These are phyloP conservation scores for Peromyscus melanophrys DNA, from an alignment of 2,797 vertebrate species.

Conservation along the genomic window DNA sequence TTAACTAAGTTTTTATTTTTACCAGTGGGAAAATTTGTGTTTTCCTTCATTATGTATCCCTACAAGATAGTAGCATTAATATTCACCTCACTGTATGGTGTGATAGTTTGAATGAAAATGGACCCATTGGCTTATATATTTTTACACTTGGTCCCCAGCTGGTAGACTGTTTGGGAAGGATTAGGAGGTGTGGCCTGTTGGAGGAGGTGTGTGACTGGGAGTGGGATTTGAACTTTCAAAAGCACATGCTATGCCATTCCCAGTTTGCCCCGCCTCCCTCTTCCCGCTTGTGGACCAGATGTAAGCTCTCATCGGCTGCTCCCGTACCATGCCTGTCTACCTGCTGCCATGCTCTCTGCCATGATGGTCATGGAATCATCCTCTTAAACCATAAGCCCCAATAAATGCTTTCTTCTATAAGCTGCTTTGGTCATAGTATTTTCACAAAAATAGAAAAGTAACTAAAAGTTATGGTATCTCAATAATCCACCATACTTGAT, in stretches of 20 bases:
- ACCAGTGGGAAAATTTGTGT: neutral
- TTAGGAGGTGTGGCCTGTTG: neutral
- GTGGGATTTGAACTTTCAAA: neutral
- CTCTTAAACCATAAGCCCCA: neutral
- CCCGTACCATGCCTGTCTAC: neutral
- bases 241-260: neutral
- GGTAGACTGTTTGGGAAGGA: neutral
- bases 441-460: neutral
- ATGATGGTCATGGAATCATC: too few relatives aligned
- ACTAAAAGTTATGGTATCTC: neutral
- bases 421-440: neutral
- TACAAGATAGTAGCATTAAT: neutral
- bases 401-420: neutral
- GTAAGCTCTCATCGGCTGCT: neutral
- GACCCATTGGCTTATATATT: neutral
- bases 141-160: neutral
- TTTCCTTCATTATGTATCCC: neutral
- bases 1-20: neutral
- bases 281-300: neutral
- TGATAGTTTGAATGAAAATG: neutral
- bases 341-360: neutral
- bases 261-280: neutral
- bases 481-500: neutral
- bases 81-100: neutral
- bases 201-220: neutral